Base-by-base conservation (phyloP, 2,888 invertebrate species). In the Erpobdella octoculata region DNA sequence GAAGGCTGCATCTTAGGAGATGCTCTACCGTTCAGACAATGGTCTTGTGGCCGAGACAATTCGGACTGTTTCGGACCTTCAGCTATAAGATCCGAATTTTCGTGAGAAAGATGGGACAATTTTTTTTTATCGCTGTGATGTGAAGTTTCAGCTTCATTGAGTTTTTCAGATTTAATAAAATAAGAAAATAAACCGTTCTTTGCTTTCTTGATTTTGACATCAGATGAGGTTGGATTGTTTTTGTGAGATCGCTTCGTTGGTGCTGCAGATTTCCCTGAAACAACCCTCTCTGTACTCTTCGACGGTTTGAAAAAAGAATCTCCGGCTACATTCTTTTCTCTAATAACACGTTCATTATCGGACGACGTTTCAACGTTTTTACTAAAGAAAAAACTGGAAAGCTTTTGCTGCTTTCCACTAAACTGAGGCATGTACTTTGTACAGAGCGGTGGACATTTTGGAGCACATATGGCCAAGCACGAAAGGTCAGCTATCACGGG, bases 341-440 rank as follows among this genome's bases (percentile, higher is more conserved):
- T 21, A n/a, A 15, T 21, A 53, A 53, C 28, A 1, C 6, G 18
- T 25, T 53, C 21, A 9, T 53, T 28, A 6, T 18, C 21, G 53
- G 1, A 21, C n/a, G 21, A 21, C 18, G 53, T n/a, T 53, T 53
- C n/a, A 6, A 2, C 28, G 21, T 53, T 53, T 46, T 46, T 46
- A 5, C 18, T 46, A 2, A 35, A 33, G 6, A 81, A 80, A 72
- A 80, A 81, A 2, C 74, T 73, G 0, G 79, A 79, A 21, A 82
- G 74, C 68, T 81, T 82, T 62, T 80, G 79, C 73, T 82, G 82
- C 68, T 77, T 79, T 2, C 85, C 86, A 36, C 78, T 73, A 77
- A 85, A 86, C 77, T 86, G 85, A 36, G 85, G 84, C 80, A 83
- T 83, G 72, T 77, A 80, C 71, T 82, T 84, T 5, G 86, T 81